A percentile compares a stretch with the other conserved stretches of the same genome.
These are phyloP conservation scores for Gasterosteus aculeatus DNA, from an alignment of 2,113 vertebrate genomes.

Conservation along the genomic window DNA sequence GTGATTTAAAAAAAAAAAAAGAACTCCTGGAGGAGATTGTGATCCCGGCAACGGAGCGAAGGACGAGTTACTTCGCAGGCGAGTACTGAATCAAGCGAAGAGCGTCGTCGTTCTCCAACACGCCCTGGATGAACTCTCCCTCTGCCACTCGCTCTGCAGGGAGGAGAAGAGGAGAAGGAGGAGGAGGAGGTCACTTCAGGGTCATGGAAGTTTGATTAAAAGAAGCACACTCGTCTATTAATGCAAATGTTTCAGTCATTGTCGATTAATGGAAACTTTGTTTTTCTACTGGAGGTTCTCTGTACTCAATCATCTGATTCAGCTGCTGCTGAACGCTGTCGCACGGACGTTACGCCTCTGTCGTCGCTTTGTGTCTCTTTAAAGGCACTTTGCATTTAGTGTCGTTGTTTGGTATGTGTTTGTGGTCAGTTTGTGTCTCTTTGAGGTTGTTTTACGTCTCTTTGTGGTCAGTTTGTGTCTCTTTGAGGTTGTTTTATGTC, in stretches of 20 bases:
- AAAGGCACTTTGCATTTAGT: too few species aligned
- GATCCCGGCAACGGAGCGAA: too few species aligned
- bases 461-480: background rate
- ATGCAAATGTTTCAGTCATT: too few species aligned
- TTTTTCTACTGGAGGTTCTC: too few species aligned
- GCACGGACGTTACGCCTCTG: too few species aligned
- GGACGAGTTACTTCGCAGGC: slow-evolving; percentile 43
- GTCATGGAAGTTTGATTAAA: background rate
- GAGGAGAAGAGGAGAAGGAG: background rate
- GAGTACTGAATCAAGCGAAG: slow-evolving; percentile 77
- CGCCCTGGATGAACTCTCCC: slow-evolving; percentile 74
- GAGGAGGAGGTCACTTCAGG: background rate
- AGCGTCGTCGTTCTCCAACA: slow-evolving; percentile 65
- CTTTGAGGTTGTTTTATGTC: background rate
- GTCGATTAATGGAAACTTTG: too few species aligned
- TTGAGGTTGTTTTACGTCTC: background rate
- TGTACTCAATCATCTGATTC: too few species aligned
- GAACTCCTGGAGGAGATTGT: background rate
- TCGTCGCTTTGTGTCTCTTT: too few species aligned
- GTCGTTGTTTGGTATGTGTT: too few species aligned
- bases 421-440: too few species aligned
- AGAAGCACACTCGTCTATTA: background rate
- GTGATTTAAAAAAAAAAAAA: background rate
- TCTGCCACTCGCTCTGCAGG: slow-evolving; percentile 71
- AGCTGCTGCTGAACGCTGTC: too few species aligned